Percentiles rank a stretch among this genome's conserved stretches.
Evolutionary conservation across 2,888 invertebrate species (phyloP).

Genomic region (Barypeithes pellucidus): DNA sequence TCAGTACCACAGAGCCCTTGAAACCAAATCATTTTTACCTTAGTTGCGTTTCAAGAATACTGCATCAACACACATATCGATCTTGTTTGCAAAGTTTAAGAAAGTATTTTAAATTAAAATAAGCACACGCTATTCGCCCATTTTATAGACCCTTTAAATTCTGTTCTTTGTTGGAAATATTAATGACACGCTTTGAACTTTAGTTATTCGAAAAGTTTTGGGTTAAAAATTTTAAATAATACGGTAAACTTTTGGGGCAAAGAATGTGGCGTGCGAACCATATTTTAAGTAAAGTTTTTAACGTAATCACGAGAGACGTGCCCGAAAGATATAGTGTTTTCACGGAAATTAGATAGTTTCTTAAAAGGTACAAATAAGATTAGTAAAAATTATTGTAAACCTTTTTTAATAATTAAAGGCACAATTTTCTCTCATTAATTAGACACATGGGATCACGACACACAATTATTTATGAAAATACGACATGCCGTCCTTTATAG

Average conservation of each 20-base stretch:
- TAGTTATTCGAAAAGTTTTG: not conserved
- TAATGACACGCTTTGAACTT: constrained; percentile 19
- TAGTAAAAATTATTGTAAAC: too few species aligned
- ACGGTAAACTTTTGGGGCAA: not conserved
- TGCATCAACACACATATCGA: not conserved
- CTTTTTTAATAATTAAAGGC: too few species aligned
- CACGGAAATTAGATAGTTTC: too few species aligned
- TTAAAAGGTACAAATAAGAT: too few species aligned
- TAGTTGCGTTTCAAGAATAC: not conserved
- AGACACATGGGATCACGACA: too few species aligned
- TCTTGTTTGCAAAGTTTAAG: constrained; percentile 8
- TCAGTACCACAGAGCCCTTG: too few species aligned
- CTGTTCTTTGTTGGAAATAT: constrained; percentile 10
- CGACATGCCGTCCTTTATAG: too few species aligned
- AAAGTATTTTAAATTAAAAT: constrained; percentile 46
- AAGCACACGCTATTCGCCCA: constrained; percentile 31
- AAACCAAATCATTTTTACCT: too few species aligned
- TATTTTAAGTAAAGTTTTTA: constrained; percentile 12
- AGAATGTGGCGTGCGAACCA: not conserved
- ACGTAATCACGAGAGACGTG: not conserved
- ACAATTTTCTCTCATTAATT: too few species aligned
- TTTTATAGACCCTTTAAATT: constrained; percentile 15
- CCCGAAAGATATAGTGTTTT: too few species aligned
- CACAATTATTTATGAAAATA: too few species aligned
- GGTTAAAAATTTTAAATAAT: constrained; percentile 14